phyloP scores from a whole-genome alignment of 2,797 vertebrate genomes.

The Lepus townsendii region DNA sequence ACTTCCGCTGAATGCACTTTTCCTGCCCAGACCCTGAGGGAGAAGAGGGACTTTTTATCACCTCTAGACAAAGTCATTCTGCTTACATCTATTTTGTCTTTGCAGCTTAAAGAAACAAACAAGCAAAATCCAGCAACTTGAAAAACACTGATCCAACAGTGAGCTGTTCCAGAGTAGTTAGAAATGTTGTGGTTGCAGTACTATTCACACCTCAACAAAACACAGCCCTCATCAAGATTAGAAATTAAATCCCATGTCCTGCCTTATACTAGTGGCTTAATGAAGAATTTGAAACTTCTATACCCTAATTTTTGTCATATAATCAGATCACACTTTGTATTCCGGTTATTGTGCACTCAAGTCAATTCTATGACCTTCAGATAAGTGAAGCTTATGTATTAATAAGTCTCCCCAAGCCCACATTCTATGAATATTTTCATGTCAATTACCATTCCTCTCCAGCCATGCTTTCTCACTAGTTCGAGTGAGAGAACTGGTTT shows the following conservation, averaged over 20 bases:
- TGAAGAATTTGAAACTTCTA: slow-evolving; percentile 30
- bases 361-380: slow-evolving; percentile 20
- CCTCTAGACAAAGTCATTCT: neutral
- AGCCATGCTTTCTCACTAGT: neutral
- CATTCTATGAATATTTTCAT: neutral
- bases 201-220: neutral
- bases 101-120: neutral
- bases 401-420: neutral
- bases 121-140: neutral
- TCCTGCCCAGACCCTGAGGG: neutral
- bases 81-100: neutral
- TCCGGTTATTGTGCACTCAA: neutral
- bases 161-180: neutral
- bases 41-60: neutral
- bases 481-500: neutral
- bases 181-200: neutral
- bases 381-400: neutral
- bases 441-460: neutral
- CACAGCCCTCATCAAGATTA: neutral
- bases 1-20: neutral
- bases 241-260: neutral
- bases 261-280: neutral
- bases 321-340: neutral
- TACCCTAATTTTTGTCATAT: neutral
- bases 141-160: neutral